A percentile compares a stretch with the other conserved stretches of the same genome.
Conservation (phyloP, 2,888 invertebrate species). For the Teleiodes luculella region DNA sequence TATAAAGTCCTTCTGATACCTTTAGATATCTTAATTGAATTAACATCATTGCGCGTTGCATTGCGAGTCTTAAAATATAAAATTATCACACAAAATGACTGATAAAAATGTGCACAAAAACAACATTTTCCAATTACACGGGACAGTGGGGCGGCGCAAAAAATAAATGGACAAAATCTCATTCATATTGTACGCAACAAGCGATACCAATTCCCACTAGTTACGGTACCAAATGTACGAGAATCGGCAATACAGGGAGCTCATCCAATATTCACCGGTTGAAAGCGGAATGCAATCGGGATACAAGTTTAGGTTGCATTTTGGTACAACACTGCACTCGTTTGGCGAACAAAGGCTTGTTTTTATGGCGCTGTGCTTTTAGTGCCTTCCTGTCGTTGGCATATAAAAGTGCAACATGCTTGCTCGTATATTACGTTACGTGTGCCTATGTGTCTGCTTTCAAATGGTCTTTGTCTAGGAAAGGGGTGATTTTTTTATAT, state of each 20-base stretch:
- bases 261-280: slow-evolving; percentile 67
- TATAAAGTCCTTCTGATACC: not conserved
- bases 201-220: slow-evolving; percentile 69
- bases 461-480: not conserved
- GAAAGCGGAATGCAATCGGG: slow-evolving; percentile 70
- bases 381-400: slow-evolving; percentile 29
- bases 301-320: slow-evolving; percentile 57
- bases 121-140: slow-evolving; percentile 63
- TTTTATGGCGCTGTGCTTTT: slow-evolving; percentile 35
- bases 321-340: slow-evolving; percentile 44
- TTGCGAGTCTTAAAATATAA: not conserved
- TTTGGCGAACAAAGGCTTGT: slow-evolving; percentile 40
- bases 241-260: slow-evolving; percentile 41
- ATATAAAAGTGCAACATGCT: not conserved
- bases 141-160: slow-evolving; percentile 56
- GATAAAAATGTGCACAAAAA: slow-evolving; percentile 30
- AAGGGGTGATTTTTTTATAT: not conserved
- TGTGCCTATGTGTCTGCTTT: slow-evolving; percentile 3
- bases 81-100: not conserved
- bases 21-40: slow-evolving; percentile 8
- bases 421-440: slow-evolving; percentile 15
- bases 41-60: slow-evolving; percentile 5
- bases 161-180: slow-evolving; percentile 69
- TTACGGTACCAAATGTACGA: slow-evolving; percentile 52
- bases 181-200: slow-evolving; percentile 69